Base-by-base conservation (phyloP, 2,113 vertebrate genomes). In the Clinocottus analis region DNA sequence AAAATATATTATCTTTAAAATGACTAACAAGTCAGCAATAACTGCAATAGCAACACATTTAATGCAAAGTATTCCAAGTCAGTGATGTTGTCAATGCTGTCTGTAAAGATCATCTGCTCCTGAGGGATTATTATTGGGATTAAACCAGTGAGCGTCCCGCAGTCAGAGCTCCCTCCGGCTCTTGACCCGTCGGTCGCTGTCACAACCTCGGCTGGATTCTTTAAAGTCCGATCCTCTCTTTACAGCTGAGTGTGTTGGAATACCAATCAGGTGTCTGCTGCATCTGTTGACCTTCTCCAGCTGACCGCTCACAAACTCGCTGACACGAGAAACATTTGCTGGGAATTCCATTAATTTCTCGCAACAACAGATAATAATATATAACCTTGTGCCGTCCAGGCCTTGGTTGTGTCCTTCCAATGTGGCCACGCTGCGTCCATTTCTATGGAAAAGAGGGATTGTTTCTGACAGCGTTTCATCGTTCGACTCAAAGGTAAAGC, bases 131-230 rank as follows among this genome's bases (percentile, higher is more conserved):
- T 56, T 23, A 43, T 45, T 58, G 23, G 21, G 23, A 66, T 37
- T 51, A 53, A 75, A 43, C 4, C 55, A 75, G 66, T 5, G 9
- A 60, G 33, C 67, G 47, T 39, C 6, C 51, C 10, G 27, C 19
- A 16, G 35, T 72, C 41, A 45, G n/a, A 60, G 60, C 27, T 10
- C 14, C 8, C 16, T 43, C 2, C 10, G 35, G n/a, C 64, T 12
- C 12, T 14, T 73, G 75, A 86, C 80, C 74, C 66, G 10, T 37
- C 47, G 65, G 68, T 77, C 64, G 78, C 74, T 59, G 62, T 62
- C 80, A 85, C 79, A 66, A 79, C 79, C 72, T 85, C n/a, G 68
- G 87, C 47, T 75, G 82, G 82, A 85, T 82, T 85, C 67, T 83
- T 85, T 35, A 45, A 87, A 79, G 51, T 80, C 82, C 49, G 41